Conservation (phyloP, 2,888 invertebrate species). For the Plebejus argus region DNA sequence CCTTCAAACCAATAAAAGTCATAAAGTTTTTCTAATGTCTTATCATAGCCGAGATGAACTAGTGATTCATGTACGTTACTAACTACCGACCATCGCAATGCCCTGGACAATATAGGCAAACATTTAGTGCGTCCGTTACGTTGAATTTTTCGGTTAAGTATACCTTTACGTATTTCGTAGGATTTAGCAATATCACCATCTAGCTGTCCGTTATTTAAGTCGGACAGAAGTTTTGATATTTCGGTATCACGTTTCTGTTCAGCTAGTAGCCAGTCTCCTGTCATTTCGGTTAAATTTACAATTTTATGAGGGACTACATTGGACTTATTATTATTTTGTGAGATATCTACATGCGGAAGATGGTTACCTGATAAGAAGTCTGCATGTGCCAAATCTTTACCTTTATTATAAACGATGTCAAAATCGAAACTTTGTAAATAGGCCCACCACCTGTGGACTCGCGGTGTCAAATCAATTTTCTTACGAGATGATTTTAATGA, state of each 20-base stretch:
- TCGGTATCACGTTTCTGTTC: too few relatives aligned
- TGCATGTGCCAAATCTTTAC: too few relatives aligned
- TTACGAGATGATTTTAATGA: constrained; percentile 45
- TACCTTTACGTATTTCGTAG: not conserved
- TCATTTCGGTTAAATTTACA: too few relatives aligned
- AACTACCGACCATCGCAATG: constrained; percentile 47
- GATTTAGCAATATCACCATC: too few relatives aligned
- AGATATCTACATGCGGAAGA: too few relatives aligned
- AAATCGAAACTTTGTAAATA: constrained; percentile 46
- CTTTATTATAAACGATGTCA: constrained; percentile 16
- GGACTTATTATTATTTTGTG: too few relatives aligned
- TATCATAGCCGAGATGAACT: constrained; percentile 46
- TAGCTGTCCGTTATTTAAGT: too few relatives aligned
- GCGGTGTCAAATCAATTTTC: constrained; percentile 45
- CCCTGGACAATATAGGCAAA: constrained; percentile 44
- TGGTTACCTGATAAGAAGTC: too few relatives aligned
- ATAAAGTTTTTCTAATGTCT: constrained; percentile 46
- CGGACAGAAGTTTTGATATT: too few relatives aligned
- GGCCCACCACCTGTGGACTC: constrained; percentile 49
- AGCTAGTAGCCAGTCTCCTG: too few relatives aligned
- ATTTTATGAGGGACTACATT: too few relatives aligned
- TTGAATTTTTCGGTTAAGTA: constrained; percentile 3
- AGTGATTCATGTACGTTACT: constrained; percentile 46
- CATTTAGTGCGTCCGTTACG: constrained; percentile 36
- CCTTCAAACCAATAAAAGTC: constrained; percentile 49